Base-by-base conservation (phyloP, 1,140 invertebrate species). In the Papilio xuthus region DNA sequence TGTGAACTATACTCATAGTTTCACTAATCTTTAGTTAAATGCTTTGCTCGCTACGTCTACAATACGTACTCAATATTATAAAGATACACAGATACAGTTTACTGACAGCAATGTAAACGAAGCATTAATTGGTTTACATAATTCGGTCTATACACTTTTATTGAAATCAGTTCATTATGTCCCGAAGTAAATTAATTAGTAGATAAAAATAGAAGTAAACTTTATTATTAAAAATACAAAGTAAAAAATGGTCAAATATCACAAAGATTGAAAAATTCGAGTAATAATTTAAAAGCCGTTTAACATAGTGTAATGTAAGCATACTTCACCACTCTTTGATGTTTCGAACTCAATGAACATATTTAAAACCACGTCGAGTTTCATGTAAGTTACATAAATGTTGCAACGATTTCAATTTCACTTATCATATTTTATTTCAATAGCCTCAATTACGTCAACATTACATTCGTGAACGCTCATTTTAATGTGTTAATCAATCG, bases 371-470 rank as follows among this genome's bases (percentile, higher is more conserved):
- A 37, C 67, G 67, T 8, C 7, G 67, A 69, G 67, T 26, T 32
- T 37, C 26, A 32, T 37, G 26, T 37, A 37, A 37, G 28, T 69
- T 37, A 37, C 18, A 18, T 37, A 69, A 69, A 41, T 69, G 8
- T 69, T 37, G 67, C 26, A 12, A 37, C 15, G 26, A 37, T 32
- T 69, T 37, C 2, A 37, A 41, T 69, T 37, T 37, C 18, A 41
- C 26, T 69, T 69, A 69, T 15, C 32, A 69, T 18, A 69, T 32
- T 69, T 69, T 37, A 37, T 69, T 53, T 53, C 50, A 53, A 69
- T 18, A 32, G 32, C 26, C 7, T 7, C 67, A 23, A 37, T 69
- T 69, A 37, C 26, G 20, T 26, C 26, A 37, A 37, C 67, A 69
- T 37, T 69, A 8, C 28, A 69, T 69, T 69, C 56, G 23, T 60